A percentile compares a stretch with the other conserved stretches of the same genome.
These are phyloP conservation scores for Vireo altiloquus DNA, from an alignment of 2,113 vertebrate species.

Conservation along the genomic window DNA sequence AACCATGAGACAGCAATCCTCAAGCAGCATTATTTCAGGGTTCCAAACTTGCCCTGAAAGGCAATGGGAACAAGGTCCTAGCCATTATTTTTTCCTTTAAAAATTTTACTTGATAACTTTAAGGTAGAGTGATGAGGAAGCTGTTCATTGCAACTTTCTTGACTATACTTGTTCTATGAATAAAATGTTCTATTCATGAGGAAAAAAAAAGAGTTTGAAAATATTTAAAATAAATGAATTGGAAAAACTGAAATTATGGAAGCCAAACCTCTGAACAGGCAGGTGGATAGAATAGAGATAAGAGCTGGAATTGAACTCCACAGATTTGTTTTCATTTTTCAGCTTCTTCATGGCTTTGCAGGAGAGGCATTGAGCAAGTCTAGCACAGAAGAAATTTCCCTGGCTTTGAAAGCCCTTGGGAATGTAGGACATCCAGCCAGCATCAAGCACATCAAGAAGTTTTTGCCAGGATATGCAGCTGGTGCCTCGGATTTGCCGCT, in stretches of 20 bases:
- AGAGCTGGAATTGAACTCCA: constrained; percentile 8
- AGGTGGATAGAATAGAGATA: background rate
- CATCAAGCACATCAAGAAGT: constrained; percentile 67
- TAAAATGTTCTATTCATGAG: constrained; percentile 56
- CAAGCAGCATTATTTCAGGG: background rate
- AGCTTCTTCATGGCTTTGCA: constrained; percentile 65
- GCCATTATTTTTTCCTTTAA: background rate
- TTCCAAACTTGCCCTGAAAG: background rate
- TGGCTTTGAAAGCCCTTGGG: constrained; percentile 65
- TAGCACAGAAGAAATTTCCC: constrained; percentile 37
- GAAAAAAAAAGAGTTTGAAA: background rate
- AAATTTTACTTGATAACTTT: background rate
- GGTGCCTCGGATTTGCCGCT: background rate
- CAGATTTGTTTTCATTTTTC: background rate
- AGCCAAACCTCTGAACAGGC: background rate
- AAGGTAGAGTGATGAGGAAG: background rate
- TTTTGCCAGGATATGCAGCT: constrained; percentile 53
- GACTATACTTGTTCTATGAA: constrained; percentile 7
- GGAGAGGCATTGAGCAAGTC: constrained; percentile 34
- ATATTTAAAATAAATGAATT: constrained; percentile 26
- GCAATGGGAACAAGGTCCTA: background rate
- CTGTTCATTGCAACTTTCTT: background rate
- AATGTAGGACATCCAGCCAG: constrained; percentile 58
- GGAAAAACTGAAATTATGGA: constrained; percentile 18
- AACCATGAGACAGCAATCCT: background rate